Base-by-base conservation (phyloP, 2,113 vertebrate genomes). In the Acrocephalus arundinaceus region DNA sequence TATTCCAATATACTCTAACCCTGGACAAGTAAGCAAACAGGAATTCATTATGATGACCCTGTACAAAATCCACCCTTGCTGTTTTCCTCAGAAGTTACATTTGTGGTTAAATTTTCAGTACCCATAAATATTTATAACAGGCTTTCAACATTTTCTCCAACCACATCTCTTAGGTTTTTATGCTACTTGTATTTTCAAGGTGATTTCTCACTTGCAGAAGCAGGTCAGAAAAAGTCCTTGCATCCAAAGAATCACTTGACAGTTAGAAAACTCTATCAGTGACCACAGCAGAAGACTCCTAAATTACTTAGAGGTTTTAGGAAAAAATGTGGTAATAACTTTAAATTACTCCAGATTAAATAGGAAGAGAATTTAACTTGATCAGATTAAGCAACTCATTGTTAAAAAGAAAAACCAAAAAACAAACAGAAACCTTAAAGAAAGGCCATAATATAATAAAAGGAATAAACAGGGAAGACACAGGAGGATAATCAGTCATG, bases 161-260 rank as follows among this genome's bases (percentile, higher is more conserved):
- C 25, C 63, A 80, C 9, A 70, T 77, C 25, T 65, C 62, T 83
- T 18, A 68, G 24, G 59, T 85, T 87, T 16, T 45, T 88, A 58
- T 33, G 37, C 25, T 82, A 62, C 41, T 45, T 83, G 59, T 76
- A 63, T 80, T 97, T 93, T 90, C 82, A 94, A 93, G 67, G 90
- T 85, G 87, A 92, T 88, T 86, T 90, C 62, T 87, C 54, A 62
- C 71, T 85, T 90, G 59, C 22, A 70, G 59, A 90, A 80, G 8
- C 33, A 84, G 57, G 45, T 87, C 77, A 93, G 73, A 81, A 89
- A 85, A 78, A 41, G 28, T 65, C 61, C 39, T 73, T 70, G 43
- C 24, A 30, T 62, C 28, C 7, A 5, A 73, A 73, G 13, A n/a
- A 59, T 51, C 37, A 45, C 9, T 68, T 57, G 2, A 8, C 2